A percentile compares a stretch with the other conserved stretches of the same genome.
Conservation (phyloP, 2,888 invertebrate genomes). For the Poecilus cupreus region DNA sequence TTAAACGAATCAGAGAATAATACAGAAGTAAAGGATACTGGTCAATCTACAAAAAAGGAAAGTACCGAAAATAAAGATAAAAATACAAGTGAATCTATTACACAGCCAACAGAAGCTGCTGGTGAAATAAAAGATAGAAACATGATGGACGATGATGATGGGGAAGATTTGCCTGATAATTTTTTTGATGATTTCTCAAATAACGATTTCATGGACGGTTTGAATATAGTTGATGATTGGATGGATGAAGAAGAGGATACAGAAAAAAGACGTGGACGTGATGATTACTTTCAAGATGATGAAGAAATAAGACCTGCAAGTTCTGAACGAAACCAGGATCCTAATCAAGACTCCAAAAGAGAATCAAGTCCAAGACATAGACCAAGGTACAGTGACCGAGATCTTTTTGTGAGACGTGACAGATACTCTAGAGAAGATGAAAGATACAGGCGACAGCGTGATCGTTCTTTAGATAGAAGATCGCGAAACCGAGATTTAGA, state of each 20-base stretch:
- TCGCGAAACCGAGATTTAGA: neutral
- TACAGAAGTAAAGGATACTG: neutral
- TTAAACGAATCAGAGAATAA: neutral
- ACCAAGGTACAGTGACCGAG: neutral
- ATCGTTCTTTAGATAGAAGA: constrained; percentile 2
- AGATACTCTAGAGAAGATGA: neutral
- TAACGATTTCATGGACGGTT: constrained; percentile 71
- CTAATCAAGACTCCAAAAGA: neutral
- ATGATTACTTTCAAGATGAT: constrained; percentile 49
- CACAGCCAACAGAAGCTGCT: neutral
- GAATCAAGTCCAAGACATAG: neutral
- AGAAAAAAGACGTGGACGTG: constrained; percentile 9
- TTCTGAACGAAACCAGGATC: neutral
- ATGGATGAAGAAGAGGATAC: constrained; percentile 64
- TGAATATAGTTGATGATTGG: constrained; percentile 71
- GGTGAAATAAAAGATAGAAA: neutral
- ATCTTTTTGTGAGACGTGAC: neutral
- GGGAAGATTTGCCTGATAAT: constrained; percentile 71
- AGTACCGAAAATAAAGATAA: neutral
- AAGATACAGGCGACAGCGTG: neutral
- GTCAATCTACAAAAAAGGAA: neutral
- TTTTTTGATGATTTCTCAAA: constrained; percentile 72
- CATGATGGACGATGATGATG: constrained; percentile 63
- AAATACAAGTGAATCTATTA: neutral
- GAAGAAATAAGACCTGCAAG: neutral